Evolutionary conservation across 2,113 vertebrate genomes (phyloP), one percentile per base, ranked within the genome.

Genomic region (Oryzias melastigma): DNA sequence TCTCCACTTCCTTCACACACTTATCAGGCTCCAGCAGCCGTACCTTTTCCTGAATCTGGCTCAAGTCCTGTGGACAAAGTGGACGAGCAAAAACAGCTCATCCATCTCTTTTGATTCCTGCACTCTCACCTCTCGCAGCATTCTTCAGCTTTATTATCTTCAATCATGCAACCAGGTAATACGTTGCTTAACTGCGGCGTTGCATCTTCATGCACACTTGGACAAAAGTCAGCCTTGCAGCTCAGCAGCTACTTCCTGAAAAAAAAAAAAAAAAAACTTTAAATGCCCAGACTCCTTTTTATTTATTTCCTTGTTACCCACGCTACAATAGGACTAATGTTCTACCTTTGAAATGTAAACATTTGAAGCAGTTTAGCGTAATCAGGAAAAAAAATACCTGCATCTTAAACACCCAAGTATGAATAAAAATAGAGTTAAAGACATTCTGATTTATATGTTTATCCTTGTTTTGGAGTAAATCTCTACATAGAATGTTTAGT

Each of bases 1-100:
- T 75, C 70, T 81, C 58, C 74, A 85, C 81, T 90, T 90, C 88
- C 88, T 86, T 72, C 80, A 68, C 78, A 84, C 82, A 90, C 88
- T 84, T 90, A 90, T 90, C 88, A 85, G 88, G 74, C 78, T 77
- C 59, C 67, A 79, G 80, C 88, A 90, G 88, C 83, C 73, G 68
- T 71, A 60, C 76, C 83, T 81, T 75, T 88, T 90, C 88, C 88
- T 88, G 86, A 83, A 60, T 58, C 50, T 55, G 65, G 64, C 73
- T 85, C 72, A 71, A 83, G 83, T 83, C 83, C 74, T 78, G 64
- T 82, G 75, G 81, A 82, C 58, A 62, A 73, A 35, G 25, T 41
- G 47, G 69, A 76, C 71, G 68, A 73, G 73, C 66, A 76, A 83
- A 71, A 85, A 80, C 75, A 81, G 64, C 63, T 80, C 69, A 68